These are phyloP conservation scores for Microcebus lehilahytsara DNA, from an alignment of 2,113 vertebrate genomes.

Conservation along the genomic window DNA sequence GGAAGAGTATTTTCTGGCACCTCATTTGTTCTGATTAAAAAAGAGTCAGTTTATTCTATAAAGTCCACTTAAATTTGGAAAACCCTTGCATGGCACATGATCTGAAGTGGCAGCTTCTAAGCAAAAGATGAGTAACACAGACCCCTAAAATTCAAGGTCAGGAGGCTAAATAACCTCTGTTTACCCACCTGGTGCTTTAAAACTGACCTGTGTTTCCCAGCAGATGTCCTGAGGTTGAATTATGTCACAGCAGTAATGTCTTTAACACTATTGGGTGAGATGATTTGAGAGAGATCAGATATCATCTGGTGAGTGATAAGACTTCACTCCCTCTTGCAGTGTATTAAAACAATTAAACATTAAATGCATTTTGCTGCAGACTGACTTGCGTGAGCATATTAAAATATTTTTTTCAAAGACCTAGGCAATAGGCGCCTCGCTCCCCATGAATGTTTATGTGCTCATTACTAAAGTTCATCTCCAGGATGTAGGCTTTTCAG, in stretches of 20 bases:
- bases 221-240: conserved; percentile 48
- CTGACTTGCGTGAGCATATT: neutral
- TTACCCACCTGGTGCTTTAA: conserved; percentile 39
- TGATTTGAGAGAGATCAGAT: conserved; percentile 42
- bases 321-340: neutral
- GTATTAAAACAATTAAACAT: conserved; percentile 36
- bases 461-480: conserved; percentile 52
- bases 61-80: neutral
- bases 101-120: neutral
- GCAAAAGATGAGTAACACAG: neutral
- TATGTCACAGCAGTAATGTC: conserved; percentile 9
- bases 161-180: neutral
- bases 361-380: neutral
- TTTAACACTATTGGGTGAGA: neutral
- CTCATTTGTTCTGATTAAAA: neutral
- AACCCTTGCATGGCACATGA: neutral
- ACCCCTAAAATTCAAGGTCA: neutral
- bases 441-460: neutral
- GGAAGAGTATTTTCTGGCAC: neutral
- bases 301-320: conserved; percentile 27
- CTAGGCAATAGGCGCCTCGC: neutral
- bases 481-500: neutral
- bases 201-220: conserved; percentile 13
- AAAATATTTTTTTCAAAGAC: neutral
- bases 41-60: neutral